These are phyloP conservation scores for Microplitis manilae DNA, from an alignment of 2,888 invertebrate species.

Conservation along the genomic window DNA sequence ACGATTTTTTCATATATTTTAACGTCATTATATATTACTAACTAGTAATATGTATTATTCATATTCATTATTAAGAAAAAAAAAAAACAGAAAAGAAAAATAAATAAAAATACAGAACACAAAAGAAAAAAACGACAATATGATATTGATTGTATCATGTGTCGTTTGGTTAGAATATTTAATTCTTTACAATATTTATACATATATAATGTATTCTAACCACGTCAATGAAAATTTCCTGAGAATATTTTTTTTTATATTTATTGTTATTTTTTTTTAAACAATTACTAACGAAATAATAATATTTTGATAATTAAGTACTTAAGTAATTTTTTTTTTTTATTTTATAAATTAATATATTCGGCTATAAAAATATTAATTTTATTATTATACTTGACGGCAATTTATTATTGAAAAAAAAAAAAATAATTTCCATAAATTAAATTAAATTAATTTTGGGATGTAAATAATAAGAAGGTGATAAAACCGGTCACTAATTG, in stretches of 20 bases:
- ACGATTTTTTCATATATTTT: background rate
- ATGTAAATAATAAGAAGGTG: no score
- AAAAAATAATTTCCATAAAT: no score
- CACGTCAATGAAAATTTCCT: background rate
- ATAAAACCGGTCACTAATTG: no score
- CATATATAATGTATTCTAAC: background rate
- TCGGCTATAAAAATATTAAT: no score
- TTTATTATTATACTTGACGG: no score
- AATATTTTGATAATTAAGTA: no score
- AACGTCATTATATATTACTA: background rate
- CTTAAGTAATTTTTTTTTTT: no score
- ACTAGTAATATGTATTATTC: conserved; percentile 1
- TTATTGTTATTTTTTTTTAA: background rate
- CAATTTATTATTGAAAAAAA: no score
- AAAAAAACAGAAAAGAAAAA: background rate
- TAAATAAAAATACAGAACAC: background rate
- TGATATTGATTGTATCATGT: background rate
- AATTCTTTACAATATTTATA: conserved; percentile 8
- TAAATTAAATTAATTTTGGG: no score
- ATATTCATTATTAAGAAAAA: background rate
- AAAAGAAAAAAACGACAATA: background rate
- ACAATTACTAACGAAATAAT: no score
- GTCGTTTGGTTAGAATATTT: conserved; percentile 14
- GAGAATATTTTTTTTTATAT: background rate
- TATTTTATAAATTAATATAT: no score